Percentiles rank a stretch among this genome's conserved stretches.
These are phyloP conservation scores for Pherbina coryleti DNA, from an alignment of 2,888 invertebrate genomes.

Conservation along the genomic window DNA sequence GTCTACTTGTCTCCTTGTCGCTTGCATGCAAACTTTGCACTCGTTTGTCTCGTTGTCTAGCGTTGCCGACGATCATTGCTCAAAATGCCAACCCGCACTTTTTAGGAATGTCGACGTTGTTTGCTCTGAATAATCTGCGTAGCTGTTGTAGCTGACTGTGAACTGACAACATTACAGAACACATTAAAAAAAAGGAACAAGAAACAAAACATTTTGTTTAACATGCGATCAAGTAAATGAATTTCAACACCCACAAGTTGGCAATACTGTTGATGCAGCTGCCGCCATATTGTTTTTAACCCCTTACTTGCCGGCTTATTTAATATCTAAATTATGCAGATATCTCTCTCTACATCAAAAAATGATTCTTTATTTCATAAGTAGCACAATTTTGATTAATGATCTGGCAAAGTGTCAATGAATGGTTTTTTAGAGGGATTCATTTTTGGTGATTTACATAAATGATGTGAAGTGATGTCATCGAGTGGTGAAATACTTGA, in stretches of 20 bases:
- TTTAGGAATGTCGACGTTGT: not conserved
- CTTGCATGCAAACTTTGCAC: not conserved
- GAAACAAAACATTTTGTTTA: constrained; percentile 23
- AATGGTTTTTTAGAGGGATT: too few relatives aligned
- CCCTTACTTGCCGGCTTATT: not conserved
- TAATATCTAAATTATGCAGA: not conserved
- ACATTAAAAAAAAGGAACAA: constrained; percentile 10
- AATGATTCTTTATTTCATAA: too few relatives aligned
- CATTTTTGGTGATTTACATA: too few relatives aligned
- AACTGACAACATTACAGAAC: not conserved
- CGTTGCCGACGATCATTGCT: constrained; percentile 34
- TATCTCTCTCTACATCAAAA: not conserved
- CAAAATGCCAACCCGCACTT: constrained; percentile 4
- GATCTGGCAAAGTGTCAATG: too few relatives aligned
- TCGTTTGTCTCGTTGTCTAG: constrained; percentile 9
- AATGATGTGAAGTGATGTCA: too few relatives aligned
- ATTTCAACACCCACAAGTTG: constrained; percentile 23
- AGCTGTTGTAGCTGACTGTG: not conserved
- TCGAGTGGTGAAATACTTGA: too few relatives aligned
- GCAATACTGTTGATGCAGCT: not conserved
- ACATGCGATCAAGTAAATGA: constrained; percentile 31
- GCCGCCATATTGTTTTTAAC: not conserved
- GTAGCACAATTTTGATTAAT: too few relatives aligned
- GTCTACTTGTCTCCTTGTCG: not conserved
- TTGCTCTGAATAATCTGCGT: constrained; percentile 13